Evolutionary conservation across 2,797 vertebrate genomes (phyloP).

Genomic region (Silurus lanzhouensis): DNA sequence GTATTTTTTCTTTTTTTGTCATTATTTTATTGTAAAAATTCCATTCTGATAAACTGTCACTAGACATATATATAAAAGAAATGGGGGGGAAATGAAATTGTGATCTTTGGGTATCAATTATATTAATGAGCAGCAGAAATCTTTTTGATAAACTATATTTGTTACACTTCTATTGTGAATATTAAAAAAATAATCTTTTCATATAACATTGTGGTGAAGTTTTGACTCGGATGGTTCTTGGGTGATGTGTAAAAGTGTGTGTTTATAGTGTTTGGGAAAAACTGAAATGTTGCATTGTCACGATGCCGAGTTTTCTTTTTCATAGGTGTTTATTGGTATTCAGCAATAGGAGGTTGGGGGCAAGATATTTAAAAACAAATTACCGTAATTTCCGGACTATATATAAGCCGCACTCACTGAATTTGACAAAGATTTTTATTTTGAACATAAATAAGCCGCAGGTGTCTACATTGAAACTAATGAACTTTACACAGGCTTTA

Average conservation of each 20-base stretch:
- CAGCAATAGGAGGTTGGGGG: no score
- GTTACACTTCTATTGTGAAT: conserved; percentile 99
- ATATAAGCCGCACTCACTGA: no score
- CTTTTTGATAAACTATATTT: conserved; percentile 99
- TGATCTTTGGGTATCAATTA: conserved; percentile 81
- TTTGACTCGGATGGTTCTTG: conserved; percentile 9
- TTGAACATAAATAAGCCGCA: no score
- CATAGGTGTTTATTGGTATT: background rate
- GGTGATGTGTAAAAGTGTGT: background rate
- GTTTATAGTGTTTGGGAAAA: no score
- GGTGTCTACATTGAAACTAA: no score
- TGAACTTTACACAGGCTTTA: no score
- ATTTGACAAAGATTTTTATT: no score
- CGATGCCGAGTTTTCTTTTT: background rate
- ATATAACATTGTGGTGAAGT: conserved; percentile 63
- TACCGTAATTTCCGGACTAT: no score
- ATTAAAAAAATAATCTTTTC: conserved; percentile 85
- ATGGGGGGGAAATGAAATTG: conserved; percentile 59
- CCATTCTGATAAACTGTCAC: conserved; percentile 73
- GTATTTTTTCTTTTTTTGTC: conserved; percentile 25
- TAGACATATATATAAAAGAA: conserved; percentile 73
- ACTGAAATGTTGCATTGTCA: no score
- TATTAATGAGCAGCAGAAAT: conserved; percentile 88
- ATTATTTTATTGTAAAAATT: conserved; percentile 82
- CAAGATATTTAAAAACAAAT: no score